These are phyloP conservation scores for Laticauda laticaudata DNA, from an alignment of 2,113 vertebrate species.

Conservation along the genomic window DNA sequence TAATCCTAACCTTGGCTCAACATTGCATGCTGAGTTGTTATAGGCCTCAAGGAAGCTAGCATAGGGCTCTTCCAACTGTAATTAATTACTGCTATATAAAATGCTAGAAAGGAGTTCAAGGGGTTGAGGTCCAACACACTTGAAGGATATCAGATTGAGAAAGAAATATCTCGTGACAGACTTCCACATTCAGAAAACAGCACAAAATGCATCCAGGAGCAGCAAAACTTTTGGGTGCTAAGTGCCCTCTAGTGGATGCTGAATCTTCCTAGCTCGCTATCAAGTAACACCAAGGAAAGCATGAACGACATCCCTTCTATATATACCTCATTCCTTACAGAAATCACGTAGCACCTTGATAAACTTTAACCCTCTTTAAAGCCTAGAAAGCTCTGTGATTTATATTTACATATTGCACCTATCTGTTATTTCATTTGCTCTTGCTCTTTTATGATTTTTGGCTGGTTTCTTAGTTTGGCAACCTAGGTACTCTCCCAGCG, in stretches of 20 bases:
- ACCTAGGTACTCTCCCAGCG: not conserved
- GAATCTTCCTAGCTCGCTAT: not conserved
- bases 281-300: not conserved
- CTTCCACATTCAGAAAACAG: not conserved
- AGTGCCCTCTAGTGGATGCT: constrained; percentile 23
- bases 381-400: not conserved
- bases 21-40: no score
- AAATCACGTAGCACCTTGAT: not conserved
- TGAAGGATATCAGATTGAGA: not conserved
- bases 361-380: not conserved
- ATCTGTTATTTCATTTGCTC: not conserved
- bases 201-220: not conserved
- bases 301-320: not conserved
- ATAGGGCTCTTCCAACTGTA: not conserved
- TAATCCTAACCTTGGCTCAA: not conserved
- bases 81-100: not conserved
- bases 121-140: not conserved
- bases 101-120: not conserved
- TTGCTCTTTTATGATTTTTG: not conserved
- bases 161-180: not conserved
- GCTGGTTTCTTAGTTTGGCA: not conserved
- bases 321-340: not conserved
- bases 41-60: not conserved
- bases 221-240: not conserved
- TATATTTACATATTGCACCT: not conserved